phyloP scores from a whole-genome alignment of 2,888 invertebrate genomes.

The Agrochola macilenta region DNA sequence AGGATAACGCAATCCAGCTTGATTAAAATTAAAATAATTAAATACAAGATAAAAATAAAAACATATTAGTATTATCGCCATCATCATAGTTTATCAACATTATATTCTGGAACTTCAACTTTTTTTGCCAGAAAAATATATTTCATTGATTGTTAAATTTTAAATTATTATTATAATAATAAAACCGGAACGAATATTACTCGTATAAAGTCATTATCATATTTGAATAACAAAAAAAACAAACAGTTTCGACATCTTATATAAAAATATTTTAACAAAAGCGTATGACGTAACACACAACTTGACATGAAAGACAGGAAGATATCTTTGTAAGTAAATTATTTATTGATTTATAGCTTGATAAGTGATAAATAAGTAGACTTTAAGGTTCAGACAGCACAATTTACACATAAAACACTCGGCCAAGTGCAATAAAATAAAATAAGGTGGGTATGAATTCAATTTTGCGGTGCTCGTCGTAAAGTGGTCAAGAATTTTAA shows the following conservation, averaged over 20 bases:
- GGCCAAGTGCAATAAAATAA: slow-evolving; percentile 60
- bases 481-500: slow-evolving; percentile 30
- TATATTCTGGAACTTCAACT: not conserved
- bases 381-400: slow-evolving; percentile 41
- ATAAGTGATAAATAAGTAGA: slow-evolving; percentile 58
- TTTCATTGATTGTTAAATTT: not conserved
- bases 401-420: slow-evolving; percentile 46
- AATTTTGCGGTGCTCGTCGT: slow-evolving; percentile 25
- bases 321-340: slow-evolving; percentile 45
- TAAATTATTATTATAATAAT: not conserved
- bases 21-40: not conserved
- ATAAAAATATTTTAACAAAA: slow-evolving; percentile 9
- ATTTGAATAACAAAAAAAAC: slow-evolving; percentile 1
- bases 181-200: slow-evolving; percentile 7
- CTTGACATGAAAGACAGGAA: slow-evolving; percentile 35
- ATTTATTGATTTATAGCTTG: slow-evolving; percentile 55
- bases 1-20: not conserved
- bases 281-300: not conserved
- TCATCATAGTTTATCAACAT: too few species aligned
- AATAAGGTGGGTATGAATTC: slow-evolving; percentile 43
- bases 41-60: too few species aligned
- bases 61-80: too few species aligned
- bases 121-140: too few species aligned
- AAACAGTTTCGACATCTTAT: slow-evolving; percentile 21
- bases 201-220: too few species aligned